Evolutionary conservation across 2,113 vertebrate species (phyloP).

Genomic region (Apteryx owenii): DNA sequence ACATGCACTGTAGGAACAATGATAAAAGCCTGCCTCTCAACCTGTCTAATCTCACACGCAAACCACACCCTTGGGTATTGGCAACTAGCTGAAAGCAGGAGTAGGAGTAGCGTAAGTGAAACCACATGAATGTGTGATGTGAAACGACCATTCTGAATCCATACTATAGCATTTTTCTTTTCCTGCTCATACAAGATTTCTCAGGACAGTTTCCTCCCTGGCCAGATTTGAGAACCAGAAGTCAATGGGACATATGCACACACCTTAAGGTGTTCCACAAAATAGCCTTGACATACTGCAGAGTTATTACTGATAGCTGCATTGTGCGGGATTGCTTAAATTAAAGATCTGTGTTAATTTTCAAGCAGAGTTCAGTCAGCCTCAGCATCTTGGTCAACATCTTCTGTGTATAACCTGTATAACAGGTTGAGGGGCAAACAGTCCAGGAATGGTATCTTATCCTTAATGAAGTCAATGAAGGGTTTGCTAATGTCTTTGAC

Average conservation of each 20-base stretch:
- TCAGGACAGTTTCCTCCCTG: not conserved
- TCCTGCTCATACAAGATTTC: not conserved
- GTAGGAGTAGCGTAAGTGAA: slow-evolving; percentile 32
- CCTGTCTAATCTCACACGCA: slow-evolving; percentile 60
- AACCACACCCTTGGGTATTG: slow-evolving; percentile 60
- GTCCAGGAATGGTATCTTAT: not conserved
- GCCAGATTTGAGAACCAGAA: not conserved
- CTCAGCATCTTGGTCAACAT: not conserved
- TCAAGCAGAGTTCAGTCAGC: not conserved
- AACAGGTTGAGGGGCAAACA: not conserved
- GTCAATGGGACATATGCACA: not conserved
- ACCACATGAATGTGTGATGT: slow-evolving; percentile 12
- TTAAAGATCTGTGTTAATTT: not conserved
- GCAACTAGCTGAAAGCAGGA: slow-evolving; percentile 29
- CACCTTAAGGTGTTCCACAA: not conserved
- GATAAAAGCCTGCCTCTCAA: slow-evolving; percentile 65
- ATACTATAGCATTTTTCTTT: not conserved
- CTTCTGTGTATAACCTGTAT: not conserved
- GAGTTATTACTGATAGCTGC: not conserved
- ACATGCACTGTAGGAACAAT: slow-evolving; percentile 43
- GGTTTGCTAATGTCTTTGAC: not conserved
- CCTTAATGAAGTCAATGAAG: not conserved
- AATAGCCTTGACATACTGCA: not conserved
- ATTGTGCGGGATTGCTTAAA: not conserved
- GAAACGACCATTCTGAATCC: not conserved